These are phyloP conservation scores for Drosophila gaucha DNA, from an alignment of 2,888 invertebrate species.

Conservation along the genomic window DNA sequence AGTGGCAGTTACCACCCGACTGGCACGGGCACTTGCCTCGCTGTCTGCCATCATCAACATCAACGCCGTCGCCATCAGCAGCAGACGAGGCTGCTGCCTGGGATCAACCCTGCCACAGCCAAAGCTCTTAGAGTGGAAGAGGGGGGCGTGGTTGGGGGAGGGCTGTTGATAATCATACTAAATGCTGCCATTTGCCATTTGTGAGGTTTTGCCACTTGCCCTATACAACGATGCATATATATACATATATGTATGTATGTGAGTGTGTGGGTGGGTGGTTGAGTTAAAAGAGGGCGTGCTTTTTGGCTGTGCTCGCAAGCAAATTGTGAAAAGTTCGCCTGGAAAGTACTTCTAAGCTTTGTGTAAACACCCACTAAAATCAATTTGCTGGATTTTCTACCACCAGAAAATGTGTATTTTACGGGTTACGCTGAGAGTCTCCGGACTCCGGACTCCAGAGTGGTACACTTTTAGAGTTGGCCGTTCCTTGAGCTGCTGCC, in stretches of 20 bases:
- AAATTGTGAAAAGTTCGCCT: conserved; percentile 75
- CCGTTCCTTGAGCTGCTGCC: not conserved
- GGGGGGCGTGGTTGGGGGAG: not conserved
- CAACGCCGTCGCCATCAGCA: conserved; percentile 63
- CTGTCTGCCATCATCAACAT: conserved; percentile 53
- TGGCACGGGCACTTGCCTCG: conserved; percentile 48
- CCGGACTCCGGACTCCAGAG: conserved; percentile 4
- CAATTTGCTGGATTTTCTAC: conserved; percentile 82
- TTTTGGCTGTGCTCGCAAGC: conserved; percentile 61
- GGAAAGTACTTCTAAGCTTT: conserved; percentile 76
- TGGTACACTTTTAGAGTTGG: conserved; percentile 3
- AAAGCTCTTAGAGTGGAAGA: conserved; percentile 18
- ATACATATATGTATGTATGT: conserved; percentile 19
- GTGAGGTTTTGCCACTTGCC: conserved; percentile 82
- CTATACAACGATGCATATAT: conserved; percentile 39
- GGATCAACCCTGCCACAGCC: conserved; percentile 32
- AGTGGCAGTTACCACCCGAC: conserved; percentile 62
- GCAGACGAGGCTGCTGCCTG: conserved; percentile 16
- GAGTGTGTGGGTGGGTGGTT: conserved; percentile 26
- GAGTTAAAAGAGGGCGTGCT: conserved; percentile 53
- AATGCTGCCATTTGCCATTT: conserved; percentile 82
- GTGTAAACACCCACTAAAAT: conserved; percentile 83
- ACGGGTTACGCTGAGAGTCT: conserved; percentile 66
- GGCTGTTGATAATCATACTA: conserved; percentile 77
- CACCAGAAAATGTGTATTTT: conserved; percentile 81